Percentiles rank a stretch among this genome's conserved stretches.
Conservation (phyloP, 2,888 invertebrate species). For the Neocrepidodera transversa region DNA sequence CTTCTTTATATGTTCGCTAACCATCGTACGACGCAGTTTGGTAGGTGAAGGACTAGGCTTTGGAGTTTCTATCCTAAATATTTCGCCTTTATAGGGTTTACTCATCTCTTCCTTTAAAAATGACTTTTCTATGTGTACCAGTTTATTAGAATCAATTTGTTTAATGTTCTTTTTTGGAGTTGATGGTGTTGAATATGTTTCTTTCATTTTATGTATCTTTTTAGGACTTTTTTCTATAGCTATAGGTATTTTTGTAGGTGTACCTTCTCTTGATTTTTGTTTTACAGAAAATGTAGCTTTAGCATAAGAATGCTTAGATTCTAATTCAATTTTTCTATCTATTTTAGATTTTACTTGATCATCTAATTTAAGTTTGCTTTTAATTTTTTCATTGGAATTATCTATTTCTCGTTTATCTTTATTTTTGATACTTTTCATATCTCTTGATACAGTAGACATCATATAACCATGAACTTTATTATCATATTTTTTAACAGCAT, state of each 20-base stretch:
- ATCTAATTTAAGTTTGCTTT: conserved; percentile 36
- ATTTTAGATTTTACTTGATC: conserved; percentile 26
- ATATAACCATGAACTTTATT: conserved; percentile 63
- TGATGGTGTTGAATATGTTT: conserved; percentile 7
- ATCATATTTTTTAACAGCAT: conserved; percentile 48
- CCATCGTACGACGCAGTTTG: conserved; percentile 54
- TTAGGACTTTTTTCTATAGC: conserved; percentile 8
- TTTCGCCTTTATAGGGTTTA: conserved; percentile 43
- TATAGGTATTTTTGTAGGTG: conserved; percentile 35
- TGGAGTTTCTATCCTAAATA: conserved; percentile 49
- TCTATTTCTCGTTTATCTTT: conserved; percentile 55
- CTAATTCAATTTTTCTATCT: conserved; percentile 18
- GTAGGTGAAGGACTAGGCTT: conserved; percentile 59
- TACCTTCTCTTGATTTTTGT: conserved; percentile 42
- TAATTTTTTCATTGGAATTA: conserved; percentile 52
- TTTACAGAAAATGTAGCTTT: conserved; percentile 47
- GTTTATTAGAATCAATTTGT: conserved; percentile 33
- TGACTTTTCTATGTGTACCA: conserved; percentile 28
- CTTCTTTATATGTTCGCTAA: conserved; percentile 52
- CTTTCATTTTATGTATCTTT: conserved; percentile 4
- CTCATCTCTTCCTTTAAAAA: conserved; percentile 27
- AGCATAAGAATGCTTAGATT: conserved; percentile 39
- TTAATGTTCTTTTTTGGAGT: conserved; percentile 32
- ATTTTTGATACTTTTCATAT: conserved; percentile 58
- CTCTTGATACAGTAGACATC: conserved; percentile 67